These are phyloP conservation scores for Gambusia yucatana DNA, from an alignment of 2,797 vertebrate genomes.

Conservation along the genomic window DNA sequence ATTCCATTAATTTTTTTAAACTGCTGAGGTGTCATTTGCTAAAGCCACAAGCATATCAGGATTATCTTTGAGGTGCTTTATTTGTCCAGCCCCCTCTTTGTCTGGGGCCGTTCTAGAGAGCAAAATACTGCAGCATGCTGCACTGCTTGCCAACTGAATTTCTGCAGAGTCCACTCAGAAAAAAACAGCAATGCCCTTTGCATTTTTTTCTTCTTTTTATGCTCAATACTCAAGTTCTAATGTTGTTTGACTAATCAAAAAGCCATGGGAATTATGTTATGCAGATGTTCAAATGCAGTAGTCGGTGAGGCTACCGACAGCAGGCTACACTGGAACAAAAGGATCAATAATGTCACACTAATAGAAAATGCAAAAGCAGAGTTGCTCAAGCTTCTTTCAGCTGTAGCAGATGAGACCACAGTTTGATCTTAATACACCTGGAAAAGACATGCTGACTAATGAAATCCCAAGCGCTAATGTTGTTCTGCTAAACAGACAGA, in stretches of 20 bases:
- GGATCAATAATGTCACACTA: constrained; percentile 43
- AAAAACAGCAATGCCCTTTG: not conserved
- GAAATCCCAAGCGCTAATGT: not conserved
- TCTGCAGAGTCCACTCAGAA: constrained; percentile 39
- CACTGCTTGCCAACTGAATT: constrained; percentile 34
- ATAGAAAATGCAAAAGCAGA: constrained; percentile 10
- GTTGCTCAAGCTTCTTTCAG: constrained; percentile 8
- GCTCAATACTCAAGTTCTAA: not conserved
- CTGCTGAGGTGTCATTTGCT: not conserved
- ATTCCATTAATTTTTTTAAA: not conserved
- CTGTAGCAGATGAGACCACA: constrained; percentile 2
- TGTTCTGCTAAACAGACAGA: not conserved
- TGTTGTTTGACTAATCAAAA: not conserved
- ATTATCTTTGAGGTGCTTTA: not conserved
- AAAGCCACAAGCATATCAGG: not conserved
- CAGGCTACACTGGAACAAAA: constrained; percentile 34
- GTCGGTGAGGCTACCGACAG: constrained; percentile 33
- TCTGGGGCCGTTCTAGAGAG: constrained; percentile 23
- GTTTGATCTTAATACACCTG: constrained; percentile 20
- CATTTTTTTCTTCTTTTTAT: not conserved
- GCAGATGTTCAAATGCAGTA: constrained; percentile 18
- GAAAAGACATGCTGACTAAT: constrained; percentile 9
- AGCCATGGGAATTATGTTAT: not conserved
- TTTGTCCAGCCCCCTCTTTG: constrained; percentile 27
- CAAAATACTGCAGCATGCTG: constrained; percentile 55